Conservation (phyloP, 2,888 invertebrate genomes). For the Plebejus melissa region DNA sequence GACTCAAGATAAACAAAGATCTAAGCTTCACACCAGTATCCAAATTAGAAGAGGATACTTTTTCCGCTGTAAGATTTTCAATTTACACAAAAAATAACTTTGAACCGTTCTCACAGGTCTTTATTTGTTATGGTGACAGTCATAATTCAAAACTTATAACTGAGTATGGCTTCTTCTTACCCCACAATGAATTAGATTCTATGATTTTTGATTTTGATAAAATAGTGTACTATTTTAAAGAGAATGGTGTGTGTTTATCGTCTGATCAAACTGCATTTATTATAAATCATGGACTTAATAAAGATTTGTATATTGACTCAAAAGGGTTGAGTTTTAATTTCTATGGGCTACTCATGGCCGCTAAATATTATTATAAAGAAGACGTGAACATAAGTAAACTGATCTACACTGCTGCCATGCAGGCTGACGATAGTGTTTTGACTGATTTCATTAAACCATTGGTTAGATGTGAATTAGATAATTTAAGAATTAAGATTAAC, state of each 20-base stretch:
- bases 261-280: constrained; percentile 82
- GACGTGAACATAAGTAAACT: constrained; percentile 63
- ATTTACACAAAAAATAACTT: constrained; percentile 75
- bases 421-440: constrained; percentile 58
- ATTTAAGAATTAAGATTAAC: constrained; percentile 52
- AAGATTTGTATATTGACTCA: constrained; percentile 81
- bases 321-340: constrained; percentile 84
- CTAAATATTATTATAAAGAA: constrained; percentile 64
- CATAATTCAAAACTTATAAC: constrained; percentile 88
- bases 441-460: constrained; percentile 63
- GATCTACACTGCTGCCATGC: constrained; percentile 67
- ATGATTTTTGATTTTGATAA: constrained; percentile 80
- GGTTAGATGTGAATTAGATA: constrained; percentile 52
- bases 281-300: constrained; percentile 77
- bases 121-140: constrained; percentile 93
- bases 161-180: constrained; percentile 92
- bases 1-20: constrained; percentile 55
- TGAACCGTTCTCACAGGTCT: constrained; percentile 85
- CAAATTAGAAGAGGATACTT: constrained; percentile 52
- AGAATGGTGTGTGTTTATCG: constrained; percentile 61
- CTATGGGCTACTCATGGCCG: constrained; percentile 68
- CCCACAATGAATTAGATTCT: constrained; percentile 83
- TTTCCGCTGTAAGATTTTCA: constrained; percentile 65
- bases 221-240: constrained; percentile 63
- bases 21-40: constrained; percentile 52